Percentiles rank a stretch among this genome's conserved stretches.
Conservation (phyloP, 2,888 invertebrate genomes). For the Taenaris catops region DNA sequence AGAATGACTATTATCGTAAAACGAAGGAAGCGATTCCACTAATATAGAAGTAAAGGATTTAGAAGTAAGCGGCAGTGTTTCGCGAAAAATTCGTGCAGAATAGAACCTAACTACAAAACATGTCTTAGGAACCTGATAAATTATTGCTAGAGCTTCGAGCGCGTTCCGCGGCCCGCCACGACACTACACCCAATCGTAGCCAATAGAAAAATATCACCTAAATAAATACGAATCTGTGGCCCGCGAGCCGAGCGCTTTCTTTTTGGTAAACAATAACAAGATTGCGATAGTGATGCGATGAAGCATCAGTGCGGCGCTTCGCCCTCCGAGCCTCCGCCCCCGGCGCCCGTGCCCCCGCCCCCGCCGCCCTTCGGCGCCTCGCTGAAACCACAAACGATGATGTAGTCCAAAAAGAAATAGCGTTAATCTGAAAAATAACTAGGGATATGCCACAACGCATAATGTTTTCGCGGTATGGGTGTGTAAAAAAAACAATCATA, state of each 20-base stretch:
- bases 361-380: slow-evolving; percentile 46
- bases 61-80: slow-evolving; percentile 75
- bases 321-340: slow-evolving; percentile 34
- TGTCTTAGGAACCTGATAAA: slow-evolving; percentile 79
- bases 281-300: slow-evolving; percentile 63
- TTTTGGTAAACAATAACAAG: slow-evolving; percentile 72
- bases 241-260: slow-evolving; percentile 39
- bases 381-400: slow-evolving; percentile 39
- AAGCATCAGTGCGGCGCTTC: slow-evolving; percentile 52
- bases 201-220: slow-evolving; percentile 80
- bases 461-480: no score
- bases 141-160: slow-evolving; percentile 76
- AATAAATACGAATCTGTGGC: slow-evolving; percentile 70
- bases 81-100: slow-evolving; percentile 75
- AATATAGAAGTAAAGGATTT: slow-evolving; percentile 54
- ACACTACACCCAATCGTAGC: slow-evolving; percentile 76
- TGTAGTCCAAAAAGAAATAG: no score
- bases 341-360: slow-evolving; percentile 28
- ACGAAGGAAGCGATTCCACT: slow-evolving; percentile 63
- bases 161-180: slow-evolving; percentile 56
- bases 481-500: no score
- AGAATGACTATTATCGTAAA: slow-evolving; percentile 56
- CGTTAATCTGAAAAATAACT: no score
- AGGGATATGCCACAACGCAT: no score
- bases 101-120: slow-evolving; percentile 77